Evolutionary conservation across 2,888 invertebrate species (phyloP).

Genomic region (Ormyrus thymus): DNA sequence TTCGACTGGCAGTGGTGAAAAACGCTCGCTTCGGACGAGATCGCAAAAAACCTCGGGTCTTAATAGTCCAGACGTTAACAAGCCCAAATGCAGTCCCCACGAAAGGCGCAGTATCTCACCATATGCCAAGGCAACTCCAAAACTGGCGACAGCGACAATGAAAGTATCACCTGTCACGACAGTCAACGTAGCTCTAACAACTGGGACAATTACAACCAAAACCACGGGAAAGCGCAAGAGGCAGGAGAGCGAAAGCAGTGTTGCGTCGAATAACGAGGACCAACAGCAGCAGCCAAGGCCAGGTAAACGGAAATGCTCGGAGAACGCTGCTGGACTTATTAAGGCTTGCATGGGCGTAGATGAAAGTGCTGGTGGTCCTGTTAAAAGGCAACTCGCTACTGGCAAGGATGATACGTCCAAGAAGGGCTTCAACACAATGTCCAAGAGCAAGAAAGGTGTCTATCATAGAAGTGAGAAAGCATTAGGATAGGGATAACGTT

Average conservation of each 20-base stretch:
- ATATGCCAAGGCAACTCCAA: conserved; percentile 74
- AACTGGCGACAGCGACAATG: conserved; percentile 60
- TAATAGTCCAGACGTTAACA: conserved; percentile 72
- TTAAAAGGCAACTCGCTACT: conserved; percentile 74
- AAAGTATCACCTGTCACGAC: conserved; percentile 62
- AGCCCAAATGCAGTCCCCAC: conserved; percentile 72
- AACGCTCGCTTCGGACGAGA: conserved; percentile 74
- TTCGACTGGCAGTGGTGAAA: conserved; percentile 73
- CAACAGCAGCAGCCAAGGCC: conserved; percentile 75
- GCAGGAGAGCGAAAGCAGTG: conserved; percentile 86
- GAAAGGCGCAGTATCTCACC: conserved; percentile 74
- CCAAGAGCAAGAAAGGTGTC: conserved; percentile 73
- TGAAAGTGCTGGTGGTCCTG: conserved; percentile 68
- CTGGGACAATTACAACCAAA: conserved; percentile 62
- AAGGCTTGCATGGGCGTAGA: conserved; percentile 78
- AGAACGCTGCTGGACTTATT: conserved; percentile 79
- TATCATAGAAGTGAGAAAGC: conserved; percentile 40
- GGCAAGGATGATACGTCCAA: conserved; percentile 71
- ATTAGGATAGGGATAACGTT: conserved; percentile 21
- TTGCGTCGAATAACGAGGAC: conserved; percentile 80
- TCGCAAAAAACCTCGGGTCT: conserved; percentile 68
- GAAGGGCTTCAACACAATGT: conserved; percentile 72
- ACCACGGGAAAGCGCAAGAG: conserved; percentile 82
- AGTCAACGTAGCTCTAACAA: conserved; percentile 30
- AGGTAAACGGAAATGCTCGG: conserved; percentile 79